A percentile compares a stretch with the other conserved stretches of the same genome.
phyloP scores from a whole-genome alignment of 2,113 vertebrate genomes.

The Hemiscyllium ocellatum region DNA sequence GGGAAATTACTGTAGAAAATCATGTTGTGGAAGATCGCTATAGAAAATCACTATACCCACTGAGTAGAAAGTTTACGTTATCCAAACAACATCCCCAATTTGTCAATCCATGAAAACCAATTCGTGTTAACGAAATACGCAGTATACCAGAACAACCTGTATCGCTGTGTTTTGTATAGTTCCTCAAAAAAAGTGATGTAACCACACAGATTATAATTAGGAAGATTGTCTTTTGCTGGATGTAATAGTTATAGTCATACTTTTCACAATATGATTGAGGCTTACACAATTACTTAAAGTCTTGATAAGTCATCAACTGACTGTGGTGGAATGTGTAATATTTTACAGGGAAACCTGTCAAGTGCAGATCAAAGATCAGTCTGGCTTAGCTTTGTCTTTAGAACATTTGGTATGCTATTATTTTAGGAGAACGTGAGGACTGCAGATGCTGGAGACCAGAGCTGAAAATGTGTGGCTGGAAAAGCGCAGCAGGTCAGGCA shows the following conservation, averaged over 20 bases:
- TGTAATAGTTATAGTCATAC: background rate
- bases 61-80: too few species aligned
- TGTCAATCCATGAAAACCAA: too few species aligned
- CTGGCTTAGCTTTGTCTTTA: background rate
- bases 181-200: background rate
- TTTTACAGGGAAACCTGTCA: background rate
- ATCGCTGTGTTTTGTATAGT: background rate
- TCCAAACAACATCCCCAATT: too few species aligned
- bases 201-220: background rate
- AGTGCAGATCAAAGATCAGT: background rate
- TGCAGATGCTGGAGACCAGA: too few species aligned
- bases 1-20: too few species aligned
- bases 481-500: too few species aligned
- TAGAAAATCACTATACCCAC: too few species aligned
- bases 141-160: too few species aligned
- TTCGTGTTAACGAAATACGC: too few species aligned
- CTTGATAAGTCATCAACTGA: background rate
- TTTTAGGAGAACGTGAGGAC: too few species aligned
- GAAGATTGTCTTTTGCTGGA: background rate
- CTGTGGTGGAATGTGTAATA: background rate
- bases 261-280: background rate
- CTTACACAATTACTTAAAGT: background rate
- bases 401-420: background rate
- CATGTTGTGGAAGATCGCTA: too few species aligned
- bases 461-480: too few species aligned